Evolutionary conservation across 2,113 vertebrate genomes (phyloP).

Genomic region (Passer domesticus): DNA sequence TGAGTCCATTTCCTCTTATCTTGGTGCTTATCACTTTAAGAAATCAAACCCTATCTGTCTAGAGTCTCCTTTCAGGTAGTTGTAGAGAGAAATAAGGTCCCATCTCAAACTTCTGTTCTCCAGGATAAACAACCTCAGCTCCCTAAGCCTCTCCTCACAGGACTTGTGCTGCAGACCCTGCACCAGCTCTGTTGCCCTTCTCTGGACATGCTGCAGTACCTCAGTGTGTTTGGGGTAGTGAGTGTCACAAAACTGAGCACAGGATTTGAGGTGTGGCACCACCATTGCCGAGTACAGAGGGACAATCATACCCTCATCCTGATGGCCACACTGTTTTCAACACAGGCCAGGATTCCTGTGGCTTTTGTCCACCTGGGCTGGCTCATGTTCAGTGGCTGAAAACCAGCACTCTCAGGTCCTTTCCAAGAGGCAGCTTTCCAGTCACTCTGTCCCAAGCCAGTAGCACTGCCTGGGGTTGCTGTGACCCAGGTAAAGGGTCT

Average conservation of each 20-base stretch:
- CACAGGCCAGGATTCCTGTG: background rate
- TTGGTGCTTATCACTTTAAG: background rate
- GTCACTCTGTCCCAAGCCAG: background rate
- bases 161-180: background rate
- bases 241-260: background rate
- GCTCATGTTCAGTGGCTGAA: background rate
- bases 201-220: background rate
- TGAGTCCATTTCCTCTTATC: background rate
- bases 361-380: background rate
- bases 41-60: rapidly evolving
- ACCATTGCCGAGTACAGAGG: background rate
- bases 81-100: background rate
- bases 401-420: background rate
- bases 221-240: background rate
- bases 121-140: background rate
- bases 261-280: background rate
- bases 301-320: background rate
- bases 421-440: background rate
- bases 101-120: background rate
- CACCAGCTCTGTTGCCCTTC: background rate
- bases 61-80: background rate
- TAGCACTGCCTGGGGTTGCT: background rate
- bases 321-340: background rate
- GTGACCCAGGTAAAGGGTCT: no score
- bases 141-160: background rate